Conservation (phyloP, 2,797 vertebrate genomes). For the Gorsachius magnificus region DNA sequence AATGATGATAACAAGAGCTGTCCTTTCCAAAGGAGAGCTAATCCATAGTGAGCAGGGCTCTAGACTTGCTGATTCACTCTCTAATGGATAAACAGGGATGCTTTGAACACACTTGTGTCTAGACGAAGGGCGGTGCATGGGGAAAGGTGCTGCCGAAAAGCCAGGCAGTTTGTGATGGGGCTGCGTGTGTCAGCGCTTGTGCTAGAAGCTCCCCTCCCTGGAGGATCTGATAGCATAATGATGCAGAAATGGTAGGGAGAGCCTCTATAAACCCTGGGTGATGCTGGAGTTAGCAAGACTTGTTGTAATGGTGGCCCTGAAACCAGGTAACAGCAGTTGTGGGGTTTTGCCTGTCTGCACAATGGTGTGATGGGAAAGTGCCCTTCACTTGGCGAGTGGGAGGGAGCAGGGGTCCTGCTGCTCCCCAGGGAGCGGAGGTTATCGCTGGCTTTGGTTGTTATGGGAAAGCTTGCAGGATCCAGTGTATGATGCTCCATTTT, state of each 20-base stretch:
- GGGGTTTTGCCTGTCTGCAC: not conserved
- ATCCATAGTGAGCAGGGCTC: not conserved
- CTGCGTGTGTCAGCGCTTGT: not conserved
- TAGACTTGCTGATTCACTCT: slow-evolving; percentile 18
- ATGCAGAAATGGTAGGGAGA: not conserved
- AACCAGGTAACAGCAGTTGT: not conserved
- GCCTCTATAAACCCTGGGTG: not conserved
- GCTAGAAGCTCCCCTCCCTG: accelerated
- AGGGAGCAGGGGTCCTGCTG: accelerated
- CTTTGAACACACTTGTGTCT: not conserved
- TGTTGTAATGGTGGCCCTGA: not conserved
- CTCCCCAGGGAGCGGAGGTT: not conserved
- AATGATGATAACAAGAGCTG: not conserved
- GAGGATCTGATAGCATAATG: accelerated
- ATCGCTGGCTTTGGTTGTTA: not conserved
- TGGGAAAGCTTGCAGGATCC: not conserved
- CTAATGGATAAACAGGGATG: not conserved
- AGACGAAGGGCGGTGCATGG: accelerated
- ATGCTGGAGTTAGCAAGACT: not conserved
- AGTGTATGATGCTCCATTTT: accelerated
- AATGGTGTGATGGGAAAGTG: accelerated
- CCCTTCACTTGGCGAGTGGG: accelerated
- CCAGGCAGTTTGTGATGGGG: accelerated
- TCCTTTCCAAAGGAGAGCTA: not conserved
- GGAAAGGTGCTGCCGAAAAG: not conserved